Evolutionary conservation across 2,888 invertebrate species (phyloP), one percentile per base, ranked within the genome.

Genomic region (Rhimphoctona megacephalus): DNA sequence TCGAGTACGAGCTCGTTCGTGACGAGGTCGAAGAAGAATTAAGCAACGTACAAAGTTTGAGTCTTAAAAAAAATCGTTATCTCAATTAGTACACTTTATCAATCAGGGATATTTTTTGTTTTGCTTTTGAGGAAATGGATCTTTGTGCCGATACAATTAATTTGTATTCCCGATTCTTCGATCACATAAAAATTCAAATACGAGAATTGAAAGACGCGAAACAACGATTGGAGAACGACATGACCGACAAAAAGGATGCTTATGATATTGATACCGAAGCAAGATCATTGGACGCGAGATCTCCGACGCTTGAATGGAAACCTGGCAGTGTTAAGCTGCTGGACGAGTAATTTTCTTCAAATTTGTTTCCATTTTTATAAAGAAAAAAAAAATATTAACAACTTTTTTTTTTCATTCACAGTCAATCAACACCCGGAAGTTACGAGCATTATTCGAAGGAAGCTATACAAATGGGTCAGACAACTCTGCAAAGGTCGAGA

Each of bases 21-120:
- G 97, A 98, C 91, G 94, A 96, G 79, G 96, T 97, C 14, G 97
- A 97, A 93, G 97, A 97, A 89, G 97, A 97, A 93, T 92, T 97
- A 14, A 96, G 97, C 19, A 97, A 96, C 94, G 97, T 90, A 79
- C 11, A 57, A 36, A 46, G 73, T 54, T 54, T 54, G 8, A 22
- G 49, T 46, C 19, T 64, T 17, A 8, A 25, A 30, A 64, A 6
- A 9, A 7, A 36, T 30, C 14, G 9, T 25, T 22, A 0, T 9
- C 43, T 49, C 11, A 54, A 22, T 22, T 8, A 3, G n/a, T 54
- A 22, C 2, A 54, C 25, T 57, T 54, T 25, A 57, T n/a, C 11
- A 9, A 25, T 54, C 0, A 22, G n/a, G 2, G 8, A 25, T 25
- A 3, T 11, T 33, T 19, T 7, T 36, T 8, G 9, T 43, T 7